Evolutionary conservation across 2,888 invertebrate genomes (phyloP).

Genomic region (Lordiphosa fenestrarum): DNA sequence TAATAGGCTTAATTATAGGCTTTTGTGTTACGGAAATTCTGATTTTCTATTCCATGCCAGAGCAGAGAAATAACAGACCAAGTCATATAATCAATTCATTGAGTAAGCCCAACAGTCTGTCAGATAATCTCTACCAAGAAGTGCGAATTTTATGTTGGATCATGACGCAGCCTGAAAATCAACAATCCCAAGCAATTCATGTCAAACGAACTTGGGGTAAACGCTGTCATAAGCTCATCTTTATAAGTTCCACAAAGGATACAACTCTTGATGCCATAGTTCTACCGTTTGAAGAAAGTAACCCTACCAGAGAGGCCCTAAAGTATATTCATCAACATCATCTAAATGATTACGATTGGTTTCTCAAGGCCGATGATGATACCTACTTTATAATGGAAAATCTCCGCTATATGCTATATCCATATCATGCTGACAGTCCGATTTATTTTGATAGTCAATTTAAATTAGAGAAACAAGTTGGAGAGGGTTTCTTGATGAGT

Average conservation of each 20-base stretch:
- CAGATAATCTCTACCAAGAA: too few relatives aligned
- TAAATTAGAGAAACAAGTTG: constrained; percentile 87
- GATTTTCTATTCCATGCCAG: too few relatives aligned
- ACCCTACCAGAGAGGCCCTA: constrained; percentile 6
- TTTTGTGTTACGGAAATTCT: too few relatives aligned
- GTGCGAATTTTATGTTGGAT: too few relatives aligned
- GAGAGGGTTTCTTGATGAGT: constrained; percentile 95
- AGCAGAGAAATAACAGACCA: too few relatives aligned
- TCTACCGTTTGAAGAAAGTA: not conserved
- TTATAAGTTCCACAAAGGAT: constrained; percentile 10
- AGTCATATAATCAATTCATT: too few relatives aligned
- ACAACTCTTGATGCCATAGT: not conserved
- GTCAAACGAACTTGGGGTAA: constrained; percentile 19
- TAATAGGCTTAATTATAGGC: too few relatives aligned
- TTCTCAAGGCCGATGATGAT: constrained; percentile 22
- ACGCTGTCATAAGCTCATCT: constrained; percentile 22
- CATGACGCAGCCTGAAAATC: not conserved
- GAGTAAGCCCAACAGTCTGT: too few relatives aligned
- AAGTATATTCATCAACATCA: constrained; percentile 23
- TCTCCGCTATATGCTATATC: constrained; percentile 25
- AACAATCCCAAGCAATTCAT: not conserved
- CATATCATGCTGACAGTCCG: constrained; percentile 14
- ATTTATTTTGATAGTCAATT: constrained; percentile 79
- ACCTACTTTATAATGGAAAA: constrained; percentile 26
- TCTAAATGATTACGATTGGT: constrained; percentile 18